These are phyloP conservation scores for Sebastes taczanowskii DNA, from an alignment of 2,797 vertebrate species.

Conservation along the genomic window DNA sequence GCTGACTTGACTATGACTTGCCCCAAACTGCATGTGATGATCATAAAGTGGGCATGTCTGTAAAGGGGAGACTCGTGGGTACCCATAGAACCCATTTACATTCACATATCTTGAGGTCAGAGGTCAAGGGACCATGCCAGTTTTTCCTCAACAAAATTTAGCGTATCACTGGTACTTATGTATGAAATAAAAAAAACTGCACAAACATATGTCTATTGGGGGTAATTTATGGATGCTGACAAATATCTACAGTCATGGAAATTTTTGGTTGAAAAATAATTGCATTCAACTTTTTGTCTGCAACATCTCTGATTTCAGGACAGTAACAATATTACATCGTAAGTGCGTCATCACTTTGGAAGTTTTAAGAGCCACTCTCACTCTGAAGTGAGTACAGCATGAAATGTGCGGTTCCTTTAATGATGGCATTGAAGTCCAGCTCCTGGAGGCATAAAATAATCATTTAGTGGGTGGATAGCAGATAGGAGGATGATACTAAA, in stretches of 20 bases:
- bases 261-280: neutral
- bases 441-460: conserved; percentile 56
- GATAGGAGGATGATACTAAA: conserved; percentile 54
- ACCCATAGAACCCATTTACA: too few relatives aligned
- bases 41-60: too few relatives aligned
- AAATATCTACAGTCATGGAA: neutral
- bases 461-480: conserved; percentile 60
- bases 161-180: too few relatives aligned
- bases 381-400: conserved; percentile 39
- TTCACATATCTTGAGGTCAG: too few relatives aligned
- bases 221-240: neutral
- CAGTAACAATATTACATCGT: conserved; percentile 13
- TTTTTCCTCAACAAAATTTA: too few relatives aligned
- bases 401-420: conserved; percentile 49
- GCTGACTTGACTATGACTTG: too few relatives aligned
- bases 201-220: neutral
- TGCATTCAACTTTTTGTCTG: conserved; percentile 6
- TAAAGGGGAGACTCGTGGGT: too few relatives aligned
- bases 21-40: too few relatives aligned
- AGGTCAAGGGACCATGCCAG: too few relatives aligned
- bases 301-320: conserved; percentile 8
- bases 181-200: neutral
- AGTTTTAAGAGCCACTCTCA: conserved; percentile 48
- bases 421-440: conserved; percentile 46
- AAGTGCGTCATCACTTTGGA: conserved; percentile 23